Base-by-base conservation (phyloP, 2,888 invertebrate genomes). In the Agrypnus murinus region DNA sequence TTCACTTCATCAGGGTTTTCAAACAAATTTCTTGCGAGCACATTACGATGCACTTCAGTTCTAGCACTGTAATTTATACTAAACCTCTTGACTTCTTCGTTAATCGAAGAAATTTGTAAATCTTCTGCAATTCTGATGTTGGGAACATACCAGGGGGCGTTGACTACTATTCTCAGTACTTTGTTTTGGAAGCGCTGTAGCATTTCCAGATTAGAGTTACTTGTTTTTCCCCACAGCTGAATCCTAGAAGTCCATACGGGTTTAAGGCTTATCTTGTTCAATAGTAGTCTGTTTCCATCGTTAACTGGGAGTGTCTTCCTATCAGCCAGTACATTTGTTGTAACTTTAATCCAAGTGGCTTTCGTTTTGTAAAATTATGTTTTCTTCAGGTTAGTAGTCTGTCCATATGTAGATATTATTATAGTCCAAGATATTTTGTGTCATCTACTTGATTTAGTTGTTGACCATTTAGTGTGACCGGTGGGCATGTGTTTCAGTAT, bases 241-340 rank as follows among this genome's bases (percentile, higher is more conserved):
- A 55, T 50, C 50, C 66, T 55, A 63, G 55, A 68, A 12, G 32
- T 65, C 57, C 34, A 65, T 9, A 58, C 12, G n/a, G 59, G 65
- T 53, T 55, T 69, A 9, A 63, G 7, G 14, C 63, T 63, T 15
- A 34, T 10, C 34, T 69, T 57, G 32, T 55, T 46, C 34, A 63
- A 14, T 2, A 69, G 45, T 8, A 69, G 43, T 69, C 65, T 69
- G 15, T 69, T 69, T 69, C 25, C 9, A 57, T 25, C 46, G 69
- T 38, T 15, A 69, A 15, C 40, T 65, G 58, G 9, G 50, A 65
- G 15, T 38, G 25, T 43, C 53, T 69, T 9, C 50, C 59, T 10
- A 65, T 25, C 59, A 65, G 4, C 65, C 69, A 64, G 25, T 65
- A 48, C 48, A 59, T 46, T 50, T 65, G 34, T 58, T 25, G 45